A percentile compares a stretch with the other conserved stretches of the same genome.
Evolutionary conservation across 1,140 invertebrate species (phyloP).

Genomic region (Gryllus bimaculatus): DNA sequence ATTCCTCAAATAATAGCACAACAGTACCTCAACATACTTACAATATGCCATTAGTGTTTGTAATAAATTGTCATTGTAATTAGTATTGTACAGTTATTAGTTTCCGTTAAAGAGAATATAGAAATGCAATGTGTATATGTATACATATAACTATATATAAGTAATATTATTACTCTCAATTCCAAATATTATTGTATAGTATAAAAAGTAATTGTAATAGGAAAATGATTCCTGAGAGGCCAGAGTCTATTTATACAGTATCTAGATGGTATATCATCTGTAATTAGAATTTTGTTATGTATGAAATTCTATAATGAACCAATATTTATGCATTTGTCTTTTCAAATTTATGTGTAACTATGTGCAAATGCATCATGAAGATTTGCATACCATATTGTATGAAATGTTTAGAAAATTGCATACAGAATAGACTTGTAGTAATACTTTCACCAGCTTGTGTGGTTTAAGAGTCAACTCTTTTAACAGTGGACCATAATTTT

Average conservation of each 20-base stretch:
- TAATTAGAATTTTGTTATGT: neutral
- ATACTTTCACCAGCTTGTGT: neutral
- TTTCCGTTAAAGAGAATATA: neutral
- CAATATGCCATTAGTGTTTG: neutral
- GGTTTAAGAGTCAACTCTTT: neutral
- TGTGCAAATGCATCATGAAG: neutral
- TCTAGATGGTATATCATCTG: neutral
- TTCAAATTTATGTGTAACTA: neutral
- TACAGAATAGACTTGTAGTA: neutral
- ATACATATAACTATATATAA: neutral
- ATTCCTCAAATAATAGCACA: slow-evolving; percentile 1
- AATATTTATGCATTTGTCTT: neutral
- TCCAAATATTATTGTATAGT: neutral
- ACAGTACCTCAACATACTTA: neutral
- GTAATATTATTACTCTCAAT: neutral
- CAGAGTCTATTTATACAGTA: slow-evolving; percentile 1
- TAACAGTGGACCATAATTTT: neutral
- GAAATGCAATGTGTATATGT: neutral
- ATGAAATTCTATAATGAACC: neutral
- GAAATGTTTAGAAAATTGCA: neutral
- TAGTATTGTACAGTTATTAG: neutral
- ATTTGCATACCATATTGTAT: neutral
- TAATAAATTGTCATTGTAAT: neutral
- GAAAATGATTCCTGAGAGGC: neutral
- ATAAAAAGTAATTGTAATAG: neutral